phyloP scores from a whole-genome alignment of 2,888 invertebrate genomes.

The Cybosia mesomella region DNA sequence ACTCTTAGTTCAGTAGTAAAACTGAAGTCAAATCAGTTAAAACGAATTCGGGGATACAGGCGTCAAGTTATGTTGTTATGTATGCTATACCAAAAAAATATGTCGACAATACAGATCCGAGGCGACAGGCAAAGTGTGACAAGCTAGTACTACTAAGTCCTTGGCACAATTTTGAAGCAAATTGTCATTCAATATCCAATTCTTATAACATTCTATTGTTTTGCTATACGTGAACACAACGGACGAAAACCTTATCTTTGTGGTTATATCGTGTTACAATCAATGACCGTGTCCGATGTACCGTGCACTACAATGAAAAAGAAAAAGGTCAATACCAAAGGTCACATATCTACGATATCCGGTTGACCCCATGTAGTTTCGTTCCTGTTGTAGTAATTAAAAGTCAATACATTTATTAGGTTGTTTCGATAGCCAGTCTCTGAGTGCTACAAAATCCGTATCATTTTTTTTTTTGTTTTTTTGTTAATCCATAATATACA shows the following conservation, averaged over 20 bases:
- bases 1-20: too few relatives aligned
- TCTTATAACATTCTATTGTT: constrained; percentile 2
- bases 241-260: neutral
- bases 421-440: neutral
- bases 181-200: constrained; percentile 1
- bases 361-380: neutral
- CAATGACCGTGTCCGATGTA: neutral
- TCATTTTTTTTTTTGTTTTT: too few relatives aligned
- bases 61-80: too few relatives aligned
- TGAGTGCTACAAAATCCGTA: neutral
- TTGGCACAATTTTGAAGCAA: neutral
- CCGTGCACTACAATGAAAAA: neutral
- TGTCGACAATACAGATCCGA: too few relatives aligned
- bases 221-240: neutral
- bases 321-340: constrained; percentile 3
- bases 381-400: neutral
- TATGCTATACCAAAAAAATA: too few relatives aligned
- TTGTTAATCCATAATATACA: too few relatives aligned
- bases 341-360: neutral
- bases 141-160: neutral
- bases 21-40: too few relatives aligned
- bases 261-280: neutral
- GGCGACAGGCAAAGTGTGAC: too few relatives aligned
- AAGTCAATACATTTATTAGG: neutral
- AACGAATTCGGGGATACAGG: too few relatives aligned